These are phyloP conservation scores for Gandaritis pyraliata DNA, from an alignment of 2,888 invertebrate species.

Conservation along the genomic window DNA sequence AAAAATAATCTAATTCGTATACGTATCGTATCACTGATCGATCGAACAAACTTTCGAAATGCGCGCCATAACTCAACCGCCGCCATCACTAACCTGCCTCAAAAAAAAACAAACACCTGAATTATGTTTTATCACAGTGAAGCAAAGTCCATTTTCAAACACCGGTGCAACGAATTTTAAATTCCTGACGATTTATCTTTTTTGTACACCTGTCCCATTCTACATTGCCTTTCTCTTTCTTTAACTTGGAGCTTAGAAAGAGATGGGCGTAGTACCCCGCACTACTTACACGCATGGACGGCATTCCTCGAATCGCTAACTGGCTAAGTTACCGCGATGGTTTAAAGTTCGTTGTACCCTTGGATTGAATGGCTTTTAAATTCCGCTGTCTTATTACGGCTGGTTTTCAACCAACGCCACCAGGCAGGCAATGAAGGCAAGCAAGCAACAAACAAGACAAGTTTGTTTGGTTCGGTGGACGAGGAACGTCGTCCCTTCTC, in stretches of 20 bases:
- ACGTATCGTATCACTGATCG: slow-evolving; percentile 50
- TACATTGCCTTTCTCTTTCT: slow-evolving; percentile 41
- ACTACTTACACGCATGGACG: slow-evolving; percentile 55
- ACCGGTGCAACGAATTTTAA: slow-evolving; percentile 23
- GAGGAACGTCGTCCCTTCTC: slow-evolving; percentile 67
- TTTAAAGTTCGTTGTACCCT: slow-evolving; percentile 31
- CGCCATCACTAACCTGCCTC: slow-evolving; percentile 17
- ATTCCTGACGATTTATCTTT: slow-evolving; percentile 56
- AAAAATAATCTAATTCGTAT: too few relatives aligned
- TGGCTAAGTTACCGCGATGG: slow-evolving; percentile 51
- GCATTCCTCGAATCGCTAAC: slow-evolving; percentile 56
- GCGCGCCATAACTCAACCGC: slow-evolving; percentile 43
- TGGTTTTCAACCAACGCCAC: slow-evolving; percentile 20
- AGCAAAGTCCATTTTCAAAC: slow-evolving; percentile 43
- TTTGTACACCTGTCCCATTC: slow-evolving; percentile 52
- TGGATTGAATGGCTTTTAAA: slow-evolving; percentile 48
- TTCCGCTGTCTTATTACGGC: slow-evolving; percentile 52
- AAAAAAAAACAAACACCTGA: slow-evolving; percentile 21
- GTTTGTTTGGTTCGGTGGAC: slow-evolving; percentile 69
- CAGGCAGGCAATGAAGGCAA: slow-evolving; percentile 47
- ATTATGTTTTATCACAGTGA: slow-evolving; percentile 17
- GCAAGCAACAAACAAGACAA: slow-evolving; percentile 38
- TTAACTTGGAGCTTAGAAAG: slow-evolving; percentile 42
- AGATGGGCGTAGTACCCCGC: slow-evolving; percentile 42
- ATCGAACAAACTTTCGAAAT: slow-evolving; percentile 44